These are phyloP conservation scores for Equus przewalskii DNA, from an alignment of 2,113 vertebrate species.

Conservation along the genomic window DNA sequence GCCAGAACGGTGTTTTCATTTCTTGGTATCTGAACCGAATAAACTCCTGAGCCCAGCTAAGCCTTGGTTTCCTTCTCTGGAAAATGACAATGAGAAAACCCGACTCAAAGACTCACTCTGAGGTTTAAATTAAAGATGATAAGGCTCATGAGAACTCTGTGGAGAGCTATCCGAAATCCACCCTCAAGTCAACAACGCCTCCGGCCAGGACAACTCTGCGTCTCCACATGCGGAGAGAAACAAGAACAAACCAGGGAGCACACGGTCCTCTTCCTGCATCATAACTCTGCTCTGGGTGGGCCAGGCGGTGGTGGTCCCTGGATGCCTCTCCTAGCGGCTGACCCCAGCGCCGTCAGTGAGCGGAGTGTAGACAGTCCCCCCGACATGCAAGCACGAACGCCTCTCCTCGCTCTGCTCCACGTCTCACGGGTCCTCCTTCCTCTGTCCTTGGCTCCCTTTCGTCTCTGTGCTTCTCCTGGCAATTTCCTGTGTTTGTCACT, in stretches of 20 bases:
- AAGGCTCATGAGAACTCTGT: not conserved
- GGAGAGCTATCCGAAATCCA: not conserved
- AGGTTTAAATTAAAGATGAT: not conserved
- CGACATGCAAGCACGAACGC: no score
- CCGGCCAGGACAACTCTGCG: not conserved
- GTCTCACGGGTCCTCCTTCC: not conserved
- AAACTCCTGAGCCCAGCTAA: not conserved
- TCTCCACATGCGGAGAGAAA: not conserved
- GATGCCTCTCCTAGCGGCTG: no score
- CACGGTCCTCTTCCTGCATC: no score
- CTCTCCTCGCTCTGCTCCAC: no score
- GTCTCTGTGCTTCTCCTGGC: not conserved
- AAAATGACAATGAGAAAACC: not conserved
- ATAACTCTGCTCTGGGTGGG: no score
- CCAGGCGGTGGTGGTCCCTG: no score
- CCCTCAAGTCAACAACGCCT: rapidly evolving
- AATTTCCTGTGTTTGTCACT: not conserved
- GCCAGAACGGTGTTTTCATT: not conserved
- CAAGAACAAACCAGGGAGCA: no score
- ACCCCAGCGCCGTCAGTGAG: no score
- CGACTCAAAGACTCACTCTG: no score
- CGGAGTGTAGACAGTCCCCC: no score
- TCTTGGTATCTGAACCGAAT: no score
- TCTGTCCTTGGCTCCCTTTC: not conserved
- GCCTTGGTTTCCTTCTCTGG: not conserved